Conservation (phyloP, 2,113 vertebrate genomes). For the Spheniscus mendiculus region DNA sequence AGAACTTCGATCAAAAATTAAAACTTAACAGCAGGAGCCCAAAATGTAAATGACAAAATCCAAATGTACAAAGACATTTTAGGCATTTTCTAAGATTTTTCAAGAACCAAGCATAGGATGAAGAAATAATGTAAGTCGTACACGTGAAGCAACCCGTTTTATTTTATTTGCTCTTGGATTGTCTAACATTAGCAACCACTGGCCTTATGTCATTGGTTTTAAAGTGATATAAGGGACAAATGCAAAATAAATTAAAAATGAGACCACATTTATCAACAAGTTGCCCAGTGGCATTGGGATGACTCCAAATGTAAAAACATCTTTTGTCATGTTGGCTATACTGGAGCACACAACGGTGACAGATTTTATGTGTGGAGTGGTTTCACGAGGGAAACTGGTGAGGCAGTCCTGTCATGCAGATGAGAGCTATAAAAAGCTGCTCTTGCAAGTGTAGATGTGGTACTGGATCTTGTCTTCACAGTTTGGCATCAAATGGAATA, state of each 20-base stretch:
- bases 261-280: background rate
- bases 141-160: background rate
- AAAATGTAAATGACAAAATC: background rate
- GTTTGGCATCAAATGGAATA: background rate
- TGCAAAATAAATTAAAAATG: background rate
- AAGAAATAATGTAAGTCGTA: background rate
- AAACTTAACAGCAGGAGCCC: background rate
- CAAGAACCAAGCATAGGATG: background rate
- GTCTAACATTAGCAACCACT: background rate
- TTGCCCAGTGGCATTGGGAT: background rate
- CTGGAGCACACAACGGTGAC: background rate
- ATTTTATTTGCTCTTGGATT: background rate
- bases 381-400: background rate
- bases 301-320: background rate
- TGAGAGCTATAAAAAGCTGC: slow-evolving; percentile 2
- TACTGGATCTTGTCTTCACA: background rate
- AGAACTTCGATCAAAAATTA: background rate
- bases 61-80: background rate
- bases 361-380: background rate
- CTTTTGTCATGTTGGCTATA: background rate
- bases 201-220: background rate
- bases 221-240: background rate
- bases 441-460: background rate
- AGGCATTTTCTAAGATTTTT: background rate
- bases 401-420: background rate